Evolutionary conservation across 2,888 invertebrate genomes (phyloP), one percentile per base, ranked within the genome.

Genomic region (Rhingia rostrata): DNA sequence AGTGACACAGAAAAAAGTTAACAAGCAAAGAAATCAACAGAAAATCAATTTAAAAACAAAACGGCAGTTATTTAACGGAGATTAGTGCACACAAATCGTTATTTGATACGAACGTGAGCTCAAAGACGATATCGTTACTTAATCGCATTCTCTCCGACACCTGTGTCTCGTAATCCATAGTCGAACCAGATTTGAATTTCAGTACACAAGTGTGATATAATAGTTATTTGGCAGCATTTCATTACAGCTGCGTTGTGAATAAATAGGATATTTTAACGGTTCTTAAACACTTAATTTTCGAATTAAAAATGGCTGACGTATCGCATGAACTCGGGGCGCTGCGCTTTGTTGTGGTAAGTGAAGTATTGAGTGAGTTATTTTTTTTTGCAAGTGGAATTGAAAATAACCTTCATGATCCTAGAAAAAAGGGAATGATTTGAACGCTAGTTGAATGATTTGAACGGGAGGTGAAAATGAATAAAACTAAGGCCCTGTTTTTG

Each of bases 261-360:
- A 54, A 32, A 33, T 22, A 70, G 49, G 41, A 51, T 39, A 61
- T 58, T 60, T 9, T 9, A 39, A 30, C n/a, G 35, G 22, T 22
- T 22, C 22, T 22, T 43, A 6, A 51, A 39, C 35, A 60, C 39
- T 70, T 83, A 87, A 67, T 81, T 66, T 60, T 47, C 22, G 32
- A 87, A 45, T 60, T 56, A 88, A 37, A 86, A 86, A 91, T 91
- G 91, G 88, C 90, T 81, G 91, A 91, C 87, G 91, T 91, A 85
- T 91, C 91, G 77, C 91, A 91, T 87, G 91, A 91, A 87, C 87
- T 91, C 81, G 91, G 90, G 66, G 88, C 92, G 51, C 86, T 91
- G 75, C 89, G 91, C 67, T 91, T 89, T 87, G 90, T 91, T 81
- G 90, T 91, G 91, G 91, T 91, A 88, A 91, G 91, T 72, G 0